Evolutionary conservation across 2,888 invertebrate species (phyloP), one percentile per base, ranked within the genome.

Genomic region (Xylocampa areola): DNA sequence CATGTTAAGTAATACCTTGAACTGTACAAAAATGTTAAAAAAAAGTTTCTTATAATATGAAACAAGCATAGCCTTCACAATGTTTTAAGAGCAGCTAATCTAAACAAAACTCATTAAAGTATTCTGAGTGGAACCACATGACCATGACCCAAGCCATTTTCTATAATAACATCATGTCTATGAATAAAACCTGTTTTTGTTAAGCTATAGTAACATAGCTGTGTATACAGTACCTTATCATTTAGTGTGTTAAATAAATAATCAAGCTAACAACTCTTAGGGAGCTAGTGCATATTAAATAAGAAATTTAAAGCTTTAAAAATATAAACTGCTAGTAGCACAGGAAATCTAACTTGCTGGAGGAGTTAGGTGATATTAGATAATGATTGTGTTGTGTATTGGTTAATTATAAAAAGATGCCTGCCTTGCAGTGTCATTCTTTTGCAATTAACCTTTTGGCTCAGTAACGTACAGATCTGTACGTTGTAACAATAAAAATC

Each of bases 91-190:
- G 17, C 13, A 29, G 32, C 37, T 37, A 49, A 23, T 16, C 16
- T 10, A 21, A 47, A 29, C 29, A 37, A 13, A 50, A 43, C 37
- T 57, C 37, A 68, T 51, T 66, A 61, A 47, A 48, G 50, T 21
- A 41, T 40, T 40, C 32, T 45, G 27, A 55, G 45, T 62, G 21
- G 25, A 33, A 58, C 41, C 51, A 40, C 14, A 51, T 79, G 81
- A 63, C 85, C 86, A 61, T 87, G 87, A 87, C 82, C 84, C 69
- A 62, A 79, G 79, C 67, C 79, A 81, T 85, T 85, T 81, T 81
- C 65, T 77, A 67, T 58, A 73, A 59, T 69, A 71, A 69, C 64
- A 76, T 61, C 55, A 70, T 70, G 39, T 73, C 52, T 59, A 51
- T 68, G 52, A 63, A 57, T 58, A 65, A 73, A 80, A 82, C 84